Base-by-base conservation (phyloP, 2,888 invertebrate species). In the Hydriomena furcata region DNA sequence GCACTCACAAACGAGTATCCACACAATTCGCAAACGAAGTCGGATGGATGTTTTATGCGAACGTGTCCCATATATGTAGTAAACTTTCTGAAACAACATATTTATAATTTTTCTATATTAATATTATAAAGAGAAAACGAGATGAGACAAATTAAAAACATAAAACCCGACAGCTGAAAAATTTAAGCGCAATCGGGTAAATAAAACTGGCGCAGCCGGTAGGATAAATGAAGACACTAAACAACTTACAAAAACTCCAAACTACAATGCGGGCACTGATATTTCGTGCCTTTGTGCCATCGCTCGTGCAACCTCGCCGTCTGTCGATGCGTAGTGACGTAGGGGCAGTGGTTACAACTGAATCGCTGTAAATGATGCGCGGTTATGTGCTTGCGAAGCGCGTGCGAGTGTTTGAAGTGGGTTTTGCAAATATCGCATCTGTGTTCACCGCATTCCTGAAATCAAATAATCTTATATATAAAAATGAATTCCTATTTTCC, bases 41-140 rank as follows among this genome's bases (percentile, higher is more conserved):
- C 85, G 0, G 87, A 86, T 0, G 82, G 84, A 27, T 88, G 89
- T 41, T 88, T 87, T 8, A 88, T 88, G 0, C 89, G 69, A 0
- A 89, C 79, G 27, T 89, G 89, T 0, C 88, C 87, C 84, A 89
- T 85, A 54, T 88, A 89, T 0, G 89, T 88, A 0, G 89, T 87
- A 5, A 88, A 59, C 49, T 88, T 88, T 30, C 88, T 88, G 73
- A 0, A 61, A 63, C n/a, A n/a, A n/a, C n/a, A n/a, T n/a, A n/a
- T n/a, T n/a, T n/a, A n/a, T n/a, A n/a, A n/a, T n/a, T n/a, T n/a
- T n/a, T n/a, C n/a, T n/a, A n/a, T n/a, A n/a, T n/a, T n/a, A n/a
- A n/a, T n/a, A n/a, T n/a, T n/a, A n/a, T n/a, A n/a, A n/a, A n/a
- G n/a, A n/a, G n/a, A n/a, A n/a, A n/a, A n/a, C n/a, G n/a, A n/a